Conservation (phyloP, 2,797 vertebrate species). For the Tachyglossus aculeatus region DNA sequence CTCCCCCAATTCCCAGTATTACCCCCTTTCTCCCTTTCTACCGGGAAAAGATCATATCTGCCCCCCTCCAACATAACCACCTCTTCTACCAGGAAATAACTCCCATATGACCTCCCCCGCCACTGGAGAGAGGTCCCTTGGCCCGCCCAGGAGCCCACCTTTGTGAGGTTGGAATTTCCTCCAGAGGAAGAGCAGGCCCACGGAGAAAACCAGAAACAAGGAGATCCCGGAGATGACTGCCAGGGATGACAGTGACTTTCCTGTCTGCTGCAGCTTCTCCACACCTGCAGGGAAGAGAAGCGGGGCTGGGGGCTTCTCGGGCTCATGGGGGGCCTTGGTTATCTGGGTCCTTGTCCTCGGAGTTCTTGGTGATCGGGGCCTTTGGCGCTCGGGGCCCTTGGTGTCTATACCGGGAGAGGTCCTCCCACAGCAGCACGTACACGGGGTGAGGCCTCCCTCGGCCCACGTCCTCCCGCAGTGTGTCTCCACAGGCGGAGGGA, state of each 20-base stretch:
- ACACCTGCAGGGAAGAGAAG: slow-evolving; percentile 68
- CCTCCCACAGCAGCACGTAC: too few species aligned
- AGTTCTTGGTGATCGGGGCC: background rate
- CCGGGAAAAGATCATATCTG: too few species aligned
- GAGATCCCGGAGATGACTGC: slow-evolving; percentile 85
- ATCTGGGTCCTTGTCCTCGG: too few species aligned
- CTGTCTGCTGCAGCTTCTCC: slow-evolving; percentile 81
- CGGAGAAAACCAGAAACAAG: slow-evolving; percentile 84
- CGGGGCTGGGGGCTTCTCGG: slow-evolving; percentile 18
- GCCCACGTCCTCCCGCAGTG: slow-evolving; percentile 2
- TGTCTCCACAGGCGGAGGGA: background rate
- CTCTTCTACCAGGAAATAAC: too few species aligned
- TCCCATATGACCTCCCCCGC: too few species aligned
- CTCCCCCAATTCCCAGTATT: too few species aligned
- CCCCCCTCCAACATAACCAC: too few species aligned
- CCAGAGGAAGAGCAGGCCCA: slow-evolving; percentile 85
- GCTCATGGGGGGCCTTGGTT: too few species aligned
- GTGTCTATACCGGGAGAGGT: accelerated
- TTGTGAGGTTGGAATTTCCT: slow-evolving; percentile 85
- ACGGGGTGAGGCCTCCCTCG: too few species aligned
- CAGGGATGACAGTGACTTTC: slow-evolving; percentile 78
- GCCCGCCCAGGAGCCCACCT: too few species aligned
- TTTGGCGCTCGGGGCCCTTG: background rate
- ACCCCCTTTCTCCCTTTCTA: too few species aligned
- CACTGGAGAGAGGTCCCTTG: too few species aligned